These are phyloP conservation scores for Cryptocheilus praepositus DNA, from an alignment of 2,888 invertebrate species.

Conservation along the genomic window DNA sequence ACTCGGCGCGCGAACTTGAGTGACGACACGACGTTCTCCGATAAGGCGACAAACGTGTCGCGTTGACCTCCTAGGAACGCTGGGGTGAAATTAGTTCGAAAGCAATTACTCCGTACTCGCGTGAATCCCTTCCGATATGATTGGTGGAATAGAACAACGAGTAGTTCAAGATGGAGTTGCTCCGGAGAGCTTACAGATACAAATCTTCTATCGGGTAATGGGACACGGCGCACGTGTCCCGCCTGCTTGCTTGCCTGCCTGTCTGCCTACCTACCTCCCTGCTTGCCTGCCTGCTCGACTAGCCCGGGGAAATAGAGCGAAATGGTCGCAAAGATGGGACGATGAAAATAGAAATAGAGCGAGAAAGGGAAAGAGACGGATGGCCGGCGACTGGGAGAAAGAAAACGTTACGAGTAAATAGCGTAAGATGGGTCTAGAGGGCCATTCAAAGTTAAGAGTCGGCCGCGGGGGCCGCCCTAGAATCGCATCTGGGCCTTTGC, in stretches of 20 bases:
- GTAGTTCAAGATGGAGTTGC: constrained; percentile 33
- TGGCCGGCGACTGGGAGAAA: not conserved
- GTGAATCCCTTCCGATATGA: constrained; percentile 42
- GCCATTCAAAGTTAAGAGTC: constrained; percentile 41
- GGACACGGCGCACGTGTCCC: constrained; percentile 20
- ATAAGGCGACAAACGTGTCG: constrained; percentile 5
- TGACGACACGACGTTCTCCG: not conserved
- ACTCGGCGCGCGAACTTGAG: too few relatives aligned
- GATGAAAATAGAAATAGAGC: not conserved
- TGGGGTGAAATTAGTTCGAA: constrained; percentile 34
- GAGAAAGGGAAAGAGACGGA: not conserved
- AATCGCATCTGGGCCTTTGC: constrained; percentile 48
- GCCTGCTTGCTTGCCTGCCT: not conserved
- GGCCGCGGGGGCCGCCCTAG: constrained; percentile 29
- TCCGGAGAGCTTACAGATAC: constrained; percentile 32
- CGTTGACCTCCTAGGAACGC: constrained; percentile 1
- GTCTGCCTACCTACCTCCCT: not conserved
- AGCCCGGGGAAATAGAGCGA: constrained; percentile 17
- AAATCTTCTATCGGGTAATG: constrained; percentile 38
- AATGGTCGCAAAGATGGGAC: constrained; percentile 16
- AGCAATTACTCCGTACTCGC: constrained; percentile 33
- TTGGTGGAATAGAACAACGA: constrained; percentile 34
- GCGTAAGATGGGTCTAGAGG: constrained; percentile 29
- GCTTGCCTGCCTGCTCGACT: constrained; percentile 5
- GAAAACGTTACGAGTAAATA: constrained; percentile 13